Base-by-base conservation (phyloP, 2,888 invertebrate genomes). In the Papilio demoleus region DNA sequence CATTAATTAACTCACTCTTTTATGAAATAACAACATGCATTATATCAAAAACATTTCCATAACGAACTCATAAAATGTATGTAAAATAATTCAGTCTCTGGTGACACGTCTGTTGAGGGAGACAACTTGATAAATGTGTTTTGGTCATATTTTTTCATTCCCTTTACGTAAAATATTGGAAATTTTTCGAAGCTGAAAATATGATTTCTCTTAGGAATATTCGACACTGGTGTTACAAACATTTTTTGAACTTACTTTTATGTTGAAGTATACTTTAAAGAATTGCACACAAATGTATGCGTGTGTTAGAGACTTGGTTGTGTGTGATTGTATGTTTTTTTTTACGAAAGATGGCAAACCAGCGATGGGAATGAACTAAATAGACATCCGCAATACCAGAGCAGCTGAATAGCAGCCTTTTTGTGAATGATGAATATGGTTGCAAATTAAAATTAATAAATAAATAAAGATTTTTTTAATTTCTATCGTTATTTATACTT, bases 151-250 rank as follows among this genome's bases (percentile, higher is more conserved):
- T 53, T 38, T 36, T 59, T 38, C 59, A 24, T 38, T 59, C 59
- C 59, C 24, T 38, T 36, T 59, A 59, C 22, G 59, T 38, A 59
- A 59, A 59, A 59, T 59, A 59, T 59, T 38, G 59, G 38, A 38
- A 36, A 38, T 59, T 59, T 38, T 38, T 22, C 38, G 59, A 22
- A 53, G 27, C n/a, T 53, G 53, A 53, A 59, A 38, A 22, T 59
- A 38, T 59, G 22, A 59, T 59, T 59, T 38, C 59, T 59, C 59
- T 59, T 34, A 36, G 59, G 59, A 59, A 59, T n/a, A n/a, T 38
- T 36, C 59, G 59, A 38, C 14, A 47, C 8, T 47, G 45, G n/a
- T 53, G 53, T 53, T 22, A 19, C 19, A n/a, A 24, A 11, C 8
- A n/a, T 53, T 53, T 50, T 53, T 53, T 27, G 12, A 53, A 53